Evolutionary conservation across 2,888 invertebrate species (phyloP).

Genomic region (Tribolium freemani): DNA sequence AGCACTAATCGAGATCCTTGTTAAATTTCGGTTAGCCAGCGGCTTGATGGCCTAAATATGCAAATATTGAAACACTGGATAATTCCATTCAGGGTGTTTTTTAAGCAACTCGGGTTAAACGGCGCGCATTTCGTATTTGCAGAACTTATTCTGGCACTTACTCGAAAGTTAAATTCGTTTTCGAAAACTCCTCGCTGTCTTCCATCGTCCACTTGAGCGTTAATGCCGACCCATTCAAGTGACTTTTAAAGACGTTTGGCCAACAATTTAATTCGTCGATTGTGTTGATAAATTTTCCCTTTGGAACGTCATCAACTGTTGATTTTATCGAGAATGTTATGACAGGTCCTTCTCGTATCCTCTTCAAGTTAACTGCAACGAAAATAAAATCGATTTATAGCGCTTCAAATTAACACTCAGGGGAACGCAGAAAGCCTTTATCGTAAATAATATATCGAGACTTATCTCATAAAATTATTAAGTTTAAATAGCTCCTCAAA

Average conservation of each 20-base stretch:
- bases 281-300: slow-evolving; percentile 47
- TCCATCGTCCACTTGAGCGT: slow-evolving; percentile 59
- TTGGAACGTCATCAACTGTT: slow-evolving; percentile 48
- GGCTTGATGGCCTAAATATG: slow-evolving; percentile 23
- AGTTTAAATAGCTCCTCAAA: not conserved
- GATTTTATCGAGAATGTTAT: slow-evolving; percentile 53
- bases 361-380: slow-evolving; percentile 48
- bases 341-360: slow-evolving; percentile 38
- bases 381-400: slow-evolving; percentile 42
- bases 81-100: slow-evolving; percentile 13
- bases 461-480: not conserved
- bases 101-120: not conserved
- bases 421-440: not conserved
- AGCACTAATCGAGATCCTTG: slow-evolving; percentile 34
- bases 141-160: slow-evolving; percentile 53
- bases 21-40: slow-evolving; percentile 33
- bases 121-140: not conserved
- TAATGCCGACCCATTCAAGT: slow-evolving; percentile 48
- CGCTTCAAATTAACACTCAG: not conserved
- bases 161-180: slow-evolving; percentile 59
- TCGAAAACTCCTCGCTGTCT: slow-evolving; percentile 47
- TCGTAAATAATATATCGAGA: not conserved
- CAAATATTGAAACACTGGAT: slow-evolving; percentile 15
- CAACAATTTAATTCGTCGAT: slow-evolving; percentile 51
- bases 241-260: slow-evolving; percentile 49